These are phyloP conservation scores for Lepus oiostolus DNA, from an alignment of 2,797 vertebrate genomes.

Conservation along the genomic window DNA sequence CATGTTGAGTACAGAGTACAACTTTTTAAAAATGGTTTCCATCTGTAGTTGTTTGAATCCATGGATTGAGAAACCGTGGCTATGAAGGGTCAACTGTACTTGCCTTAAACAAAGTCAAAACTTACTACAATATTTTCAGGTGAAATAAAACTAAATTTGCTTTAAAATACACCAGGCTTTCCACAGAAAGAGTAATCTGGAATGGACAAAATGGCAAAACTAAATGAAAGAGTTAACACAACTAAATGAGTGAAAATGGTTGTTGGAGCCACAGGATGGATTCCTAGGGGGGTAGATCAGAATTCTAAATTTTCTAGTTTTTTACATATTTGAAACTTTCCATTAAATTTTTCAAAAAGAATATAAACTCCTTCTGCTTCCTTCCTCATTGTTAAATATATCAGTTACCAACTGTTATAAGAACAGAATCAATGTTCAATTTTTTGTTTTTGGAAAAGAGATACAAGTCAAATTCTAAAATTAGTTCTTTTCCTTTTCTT, in stretches of 20 bases:
- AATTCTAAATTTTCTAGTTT: not conserved
- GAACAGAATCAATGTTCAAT: conserved; percentile 26
- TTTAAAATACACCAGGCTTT: not conserved
- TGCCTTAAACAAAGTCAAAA: not conserved
- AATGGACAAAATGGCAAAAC: not conserved
- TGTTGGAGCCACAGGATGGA: not conserved
- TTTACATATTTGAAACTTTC: not conserved
- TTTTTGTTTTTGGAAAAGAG: conserved; percentile 50
- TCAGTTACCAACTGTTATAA: not conserved
- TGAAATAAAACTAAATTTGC: not conserved
- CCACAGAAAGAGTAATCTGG: not conserved
- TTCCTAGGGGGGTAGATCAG: not conserved
- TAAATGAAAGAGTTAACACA: not conserved
- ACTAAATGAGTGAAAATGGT: too few species aligned
- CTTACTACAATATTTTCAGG: not conserved
- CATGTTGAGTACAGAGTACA: not conserved
- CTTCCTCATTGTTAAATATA: not conserved
- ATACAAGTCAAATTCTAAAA: not conserved
- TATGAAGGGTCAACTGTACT: not conserved
- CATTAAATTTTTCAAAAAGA: not conserved
- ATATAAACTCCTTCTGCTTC: not conserved
- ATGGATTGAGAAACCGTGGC: too few species aligned
- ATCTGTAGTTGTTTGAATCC: not conserved
- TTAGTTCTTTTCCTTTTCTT: not conserved
- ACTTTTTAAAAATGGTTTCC: not conserved